Conservation (phyloP, 2,888 invertebrate genomes). For the Drosophila conformis region DNA sequence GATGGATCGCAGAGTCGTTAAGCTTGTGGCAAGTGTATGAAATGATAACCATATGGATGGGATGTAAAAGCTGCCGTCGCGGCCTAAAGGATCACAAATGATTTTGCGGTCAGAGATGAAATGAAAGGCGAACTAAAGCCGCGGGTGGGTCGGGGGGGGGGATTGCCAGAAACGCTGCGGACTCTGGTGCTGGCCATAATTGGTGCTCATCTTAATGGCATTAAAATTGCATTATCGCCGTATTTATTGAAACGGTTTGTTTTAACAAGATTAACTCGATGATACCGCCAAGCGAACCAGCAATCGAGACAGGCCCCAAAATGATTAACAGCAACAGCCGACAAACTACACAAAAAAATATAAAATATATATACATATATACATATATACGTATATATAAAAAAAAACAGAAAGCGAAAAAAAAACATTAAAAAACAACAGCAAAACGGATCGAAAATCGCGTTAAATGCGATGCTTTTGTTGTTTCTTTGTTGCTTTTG, state of each 20-base stretch:
- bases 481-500: constrained; percentile 26
- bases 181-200: constrained; percentile 78
- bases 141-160: background rate
- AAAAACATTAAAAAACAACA: constrained; percentile 8
- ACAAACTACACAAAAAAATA: constrained; percentile 35
- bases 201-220: constrained; percentile 84
- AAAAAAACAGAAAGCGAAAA: background rate
- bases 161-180: constrained; percentile 32
- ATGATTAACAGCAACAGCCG: constrained; percentile 72
- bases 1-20: background rate
- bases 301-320: constrained; percentile 64
- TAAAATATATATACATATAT: background rate
- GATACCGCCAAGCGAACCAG: constrained; percentile 59
- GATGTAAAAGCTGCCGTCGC: constrained; percentile 66
- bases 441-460: constrained; percentile 51
- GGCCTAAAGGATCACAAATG: constrained; percentile 72
- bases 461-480: constrained; percentile 57
- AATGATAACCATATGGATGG: constrained; percentile 64
- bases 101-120: constrained; percentile 76
- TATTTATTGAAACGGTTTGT: constrained; percentile 82
- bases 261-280: constrained; percentile 78
- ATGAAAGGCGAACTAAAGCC: constrained; percentile 48
- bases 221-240: constrained; percentile 84
- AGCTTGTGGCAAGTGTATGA: constrained; percentile 4
- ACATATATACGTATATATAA: background rate